Conservation (phyloP, 2,888 invertebrate genomes). For the Gibbula magus region DNA sequence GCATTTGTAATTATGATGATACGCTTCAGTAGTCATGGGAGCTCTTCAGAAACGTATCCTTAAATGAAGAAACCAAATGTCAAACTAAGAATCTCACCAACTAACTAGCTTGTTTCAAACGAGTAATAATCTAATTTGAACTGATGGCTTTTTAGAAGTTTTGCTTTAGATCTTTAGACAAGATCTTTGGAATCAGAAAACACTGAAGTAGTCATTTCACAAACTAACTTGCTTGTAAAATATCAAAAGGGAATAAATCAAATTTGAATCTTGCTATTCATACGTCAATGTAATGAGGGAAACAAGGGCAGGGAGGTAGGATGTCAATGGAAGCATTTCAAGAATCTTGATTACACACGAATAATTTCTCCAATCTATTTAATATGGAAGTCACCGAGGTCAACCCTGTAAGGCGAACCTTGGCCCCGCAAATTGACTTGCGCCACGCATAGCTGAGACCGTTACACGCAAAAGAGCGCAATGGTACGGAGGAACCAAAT, state of each 20-base stretch:
- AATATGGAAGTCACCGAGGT: conserved; percentile 4
- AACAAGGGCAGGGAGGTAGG: no score
- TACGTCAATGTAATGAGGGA: no score
- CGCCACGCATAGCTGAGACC: neutral
- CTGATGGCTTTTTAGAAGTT: neutral
- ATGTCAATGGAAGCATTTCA: neutral
- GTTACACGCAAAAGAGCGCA: conserved; percentile 3
- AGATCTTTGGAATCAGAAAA: no score
- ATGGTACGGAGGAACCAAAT: neutral
- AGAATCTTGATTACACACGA: neutral
- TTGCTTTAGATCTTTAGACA: no score
- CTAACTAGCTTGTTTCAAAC: neutral
- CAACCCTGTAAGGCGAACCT: neutral
- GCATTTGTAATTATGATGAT: no score
- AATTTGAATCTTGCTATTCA: no score
- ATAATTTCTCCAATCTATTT: conserved; percentile 5
- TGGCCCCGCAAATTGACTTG: conserved; percentile 12
- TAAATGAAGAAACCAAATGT: no score
- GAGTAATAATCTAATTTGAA: neutral
- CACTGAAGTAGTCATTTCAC: no score
- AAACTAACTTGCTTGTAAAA: no score
- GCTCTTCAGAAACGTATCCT: no score
- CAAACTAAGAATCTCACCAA: neutral
- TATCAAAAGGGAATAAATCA: no score
- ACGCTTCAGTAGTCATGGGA: no score